These are phyloP conservation scores for Gymnosoma rotundatum DNA, from an alignment of 2,888 invertebrate genomes.

Conservation along the genomic window DNA sequence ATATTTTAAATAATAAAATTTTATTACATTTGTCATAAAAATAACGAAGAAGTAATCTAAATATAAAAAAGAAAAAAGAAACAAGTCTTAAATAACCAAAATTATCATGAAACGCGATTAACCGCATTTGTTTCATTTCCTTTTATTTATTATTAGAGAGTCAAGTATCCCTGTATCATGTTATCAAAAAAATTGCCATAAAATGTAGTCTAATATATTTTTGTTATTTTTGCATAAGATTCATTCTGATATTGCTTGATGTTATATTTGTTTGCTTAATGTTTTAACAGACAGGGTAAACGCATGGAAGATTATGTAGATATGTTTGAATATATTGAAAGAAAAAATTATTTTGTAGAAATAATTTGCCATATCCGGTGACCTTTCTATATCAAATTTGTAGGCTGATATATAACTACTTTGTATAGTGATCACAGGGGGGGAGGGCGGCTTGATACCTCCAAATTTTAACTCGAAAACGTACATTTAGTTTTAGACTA, in stretches of 20 bases:
- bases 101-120: neutral
- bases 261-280: neutral
- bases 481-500: too few relatives aligned
- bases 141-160: slow-evolving; percentile 1
- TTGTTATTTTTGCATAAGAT: slow-evolving; percentile 27
- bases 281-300: neutral
- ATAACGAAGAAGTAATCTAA: slow-evolving; percentile 18
- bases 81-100: slow-evolving; percentile 17
- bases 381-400: too few relatives aligned
- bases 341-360: too few relatives aligned
- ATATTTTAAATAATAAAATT: slow-evolving; percentile 50
- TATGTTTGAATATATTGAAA: too few relatives aligned
- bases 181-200: slow-evolving; percentile 33
- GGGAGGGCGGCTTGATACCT: too few relatives aligned
- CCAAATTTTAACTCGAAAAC: too few relatives aligned
- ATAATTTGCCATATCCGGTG: too few relatives aligned
- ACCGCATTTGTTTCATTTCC: slow-evolving; percentile 5
- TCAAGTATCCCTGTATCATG: slow-evolving; percentile 35
- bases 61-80: neutral
- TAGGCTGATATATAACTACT: too few relatives aligned
- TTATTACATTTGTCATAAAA: slow-evolving; percentile 58
- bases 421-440: too few relatives aligned
- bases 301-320: too few relatives aligned
- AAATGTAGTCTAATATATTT: slow-evolving; percentile 9
- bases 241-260: neutral